Base-by-base conservation (phyloP, 2,888 invertebrate genomes). In the Sinohyriopsis cumingii region DNA sequence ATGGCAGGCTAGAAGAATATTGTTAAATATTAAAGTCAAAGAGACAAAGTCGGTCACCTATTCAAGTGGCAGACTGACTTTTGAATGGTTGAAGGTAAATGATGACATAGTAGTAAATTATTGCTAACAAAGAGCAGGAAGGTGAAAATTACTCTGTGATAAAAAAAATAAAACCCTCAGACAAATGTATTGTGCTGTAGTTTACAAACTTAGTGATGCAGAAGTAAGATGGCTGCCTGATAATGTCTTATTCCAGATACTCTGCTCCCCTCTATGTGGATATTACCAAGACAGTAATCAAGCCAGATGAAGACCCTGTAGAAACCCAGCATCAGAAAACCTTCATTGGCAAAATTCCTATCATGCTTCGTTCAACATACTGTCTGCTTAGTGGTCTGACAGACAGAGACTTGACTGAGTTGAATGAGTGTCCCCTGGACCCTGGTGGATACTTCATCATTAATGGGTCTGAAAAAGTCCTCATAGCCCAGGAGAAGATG, bases 401-500 rank as follows among this genome's bases (percentile, higher is more conserved):
- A 53, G 99, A 99, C 94, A 95, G 99, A 93, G 99, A 99, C 94
- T 93, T 99, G 88, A 97, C 98, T 63, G 99, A 99, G 91, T 93
- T 99, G 84, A 99, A 99, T 90, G 99, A 99, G 91, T 99, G 99
- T 84, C 99, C 99, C 0, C 92, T 99, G 63, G 99, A 99, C 92
- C 99, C 99, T 60, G 99, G 99, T 80, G 99, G 99, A 73, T 99
- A 99, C 90, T 99, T 99, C 87, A 97, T 99, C 81, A 99, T 99
- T 77, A 99, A 99, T 89, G 99, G 99, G 2, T 99, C 99, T 12
- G 99, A 99, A 91, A 98, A 98, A 91, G 93, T 99, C 5, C 91
- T 99, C 55, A 99, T 99, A 89, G 99, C 99, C 0, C 99, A 99
- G 90, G 99, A 99, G 90, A 99, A 99, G 91, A 99, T 99, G 99